A percentile compares a stretch with the other conserved stretches of the same genome.
Conservation (phyloP, 2,113 vertebrate species). For the Amphiprion percula region DNA sequence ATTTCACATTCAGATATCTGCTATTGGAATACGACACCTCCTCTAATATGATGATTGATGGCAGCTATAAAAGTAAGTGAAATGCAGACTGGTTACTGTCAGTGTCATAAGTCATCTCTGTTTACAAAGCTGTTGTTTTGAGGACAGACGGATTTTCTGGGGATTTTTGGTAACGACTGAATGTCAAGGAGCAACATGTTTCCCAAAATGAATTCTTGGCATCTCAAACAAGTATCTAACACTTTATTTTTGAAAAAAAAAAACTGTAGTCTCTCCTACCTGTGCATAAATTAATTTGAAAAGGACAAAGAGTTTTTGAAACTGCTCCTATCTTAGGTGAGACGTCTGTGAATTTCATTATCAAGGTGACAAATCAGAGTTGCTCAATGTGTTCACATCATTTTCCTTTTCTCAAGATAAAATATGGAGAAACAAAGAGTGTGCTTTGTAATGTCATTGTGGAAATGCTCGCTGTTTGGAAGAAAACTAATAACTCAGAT, state of each 20-base stretch:
- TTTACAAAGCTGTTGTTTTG: neutral
- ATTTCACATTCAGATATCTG: slow-evolving; percentile 36
- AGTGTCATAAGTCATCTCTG: neutral
- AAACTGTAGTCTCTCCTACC: neutral
- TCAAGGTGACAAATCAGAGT: slow-evolving; percentile 15
- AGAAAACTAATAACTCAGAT: slow-evolving; percentile 45
- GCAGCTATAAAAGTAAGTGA: neutral
- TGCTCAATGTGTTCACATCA: neutral
- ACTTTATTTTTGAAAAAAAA: neutral
- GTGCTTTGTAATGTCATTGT: neutral
- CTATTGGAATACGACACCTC: slow-evolving; percentile 19
- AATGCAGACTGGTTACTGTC: neutral
- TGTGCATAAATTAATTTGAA: slow-evolving; percentile 16
- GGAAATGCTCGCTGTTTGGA: neutral
- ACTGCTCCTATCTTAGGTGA: neutral
- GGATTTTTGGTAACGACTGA: neutral
- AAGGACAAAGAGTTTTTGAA: slow-evolving; percentile 14
- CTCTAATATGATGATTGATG: slow-evolving; percentile 35
- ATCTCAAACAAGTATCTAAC: slow-evolving; percentile 21
- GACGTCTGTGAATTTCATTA: slow-evolving; percentile 32
- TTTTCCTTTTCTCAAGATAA: slow-evolving; percentile 5
- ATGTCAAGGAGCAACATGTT: neutral
- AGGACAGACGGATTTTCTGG: too few relatives aligned
- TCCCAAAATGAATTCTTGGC: neutral
- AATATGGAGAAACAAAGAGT: neutral